These are phyloP conservation scores for Parasteatoda lunata DNA, from an alignment of 2,888 invertebrate species.

Conservation along the genomic window DNA sequence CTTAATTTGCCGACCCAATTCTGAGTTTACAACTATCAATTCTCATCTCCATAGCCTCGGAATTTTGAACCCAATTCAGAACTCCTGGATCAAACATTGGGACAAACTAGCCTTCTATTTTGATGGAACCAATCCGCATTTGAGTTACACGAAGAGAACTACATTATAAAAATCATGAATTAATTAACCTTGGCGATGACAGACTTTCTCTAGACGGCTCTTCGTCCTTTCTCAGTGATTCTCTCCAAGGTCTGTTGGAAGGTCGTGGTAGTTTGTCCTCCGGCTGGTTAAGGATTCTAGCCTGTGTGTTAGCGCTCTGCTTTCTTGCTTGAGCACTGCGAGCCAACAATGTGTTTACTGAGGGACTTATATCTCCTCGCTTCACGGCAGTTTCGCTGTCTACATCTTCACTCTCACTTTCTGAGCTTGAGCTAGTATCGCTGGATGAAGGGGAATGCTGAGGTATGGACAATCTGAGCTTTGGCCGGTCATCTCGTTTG, in stretches of 20 bases:
- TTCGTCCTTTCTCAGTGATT: slow-evolving; percentile 45
- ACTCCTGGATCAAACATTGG: too few species aligned
- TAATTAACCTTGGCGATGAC: slow-evolving; percentile 42
- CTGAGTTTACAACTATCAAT: too few species aligned
- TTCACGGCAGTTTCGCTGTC: slow-evolving; percentile 46
- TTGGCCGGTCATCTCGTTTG: slow-evolving; percentile 36
- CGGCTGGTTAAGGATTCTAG: slow-evolving; percentile 28
- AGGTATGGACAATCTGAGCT: slow-evolving; percentile 37
- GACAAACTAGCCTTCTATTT: too few species aligned
- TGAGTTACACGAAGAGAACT: background rate
- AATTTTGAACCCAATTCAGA: too few species aligned
- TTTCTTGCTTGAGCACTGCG: slow-evolving; percentile 65
- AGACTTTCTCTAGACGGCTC: slow-evolving; percentile 37
- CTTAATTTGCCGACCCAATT: too few species aligned
- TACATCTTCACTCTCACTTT: slow-evolving; percentile 34
- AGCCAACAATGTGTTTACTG: slow-evolving; percentile 56
- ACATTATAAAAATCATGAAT: background rate
- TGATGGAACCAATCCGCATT: too few species aligned
- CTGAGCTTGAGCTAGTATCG: slow-evolving; percentile 14
- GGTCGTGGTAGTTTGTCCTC: slow-evolving; percentile 36
- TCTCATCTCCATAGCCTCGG: too few species aligned
- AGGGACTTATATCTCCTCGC: slow-evolving; percentile 64
- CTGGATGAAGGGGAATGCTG: slow-evolving; percentile 22
- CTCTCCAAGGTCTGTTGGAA: slow-evolving; percentile 49
- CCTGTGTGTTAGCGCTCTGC: slow-evolving; percentile 55